Evolutionary conservation across 2,888 invertebrate species (phyloP).

Genomic region (Tanypteryx hageni): DNA sequence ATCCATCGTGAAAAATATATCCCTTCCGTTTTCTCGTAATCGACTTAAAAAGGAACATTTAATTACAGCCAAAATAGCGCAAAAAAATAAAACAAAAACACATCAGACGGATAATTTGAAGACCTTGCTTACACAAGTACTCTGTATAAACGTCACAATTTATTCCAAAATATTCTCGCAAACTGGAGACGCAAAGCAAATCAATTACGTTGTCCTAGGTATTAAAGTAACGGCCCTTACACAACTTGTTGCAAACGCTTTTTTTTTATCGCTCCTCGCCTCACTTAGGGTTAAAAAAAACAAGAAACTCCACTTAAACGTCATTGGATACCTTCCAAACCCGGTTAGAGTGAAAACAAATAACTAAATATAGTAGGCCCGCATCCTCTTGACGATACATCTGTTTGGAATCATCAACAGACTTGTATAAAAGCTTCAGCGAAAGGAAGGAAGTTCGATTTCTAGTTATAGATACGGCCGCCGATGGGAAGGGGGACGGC

Average conservation of each 20-base stretch:
- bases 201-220: no score
- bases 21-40: no score
- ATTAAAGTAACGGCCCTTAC: no score
- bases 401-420: conserved; percentile 49
- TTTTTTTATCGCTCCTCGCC: conserved; percentile 5
- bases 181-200: no score
- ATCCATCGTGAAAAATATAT: not conserved
- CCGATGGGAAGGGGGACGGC: not conserved
- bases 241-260: not conserved
- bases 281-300: not conserved
- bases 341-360: conserved; percentile 51
- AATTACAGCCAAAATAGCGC: no score
- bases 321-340: conserved; percentile 45
- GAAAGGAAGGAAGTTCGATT: conserved; percentile 48
- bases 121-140: no score
- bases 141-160: no score
- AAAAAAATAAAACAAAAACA: no score
- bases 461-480: conserved; percentile 46
- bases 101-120: no score
- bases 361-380: conserved; percentile 48
- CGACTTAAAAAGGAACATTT: no score
- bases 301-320: conserved; percentile 41
- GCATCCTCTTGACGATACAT: conserved; percentile 40
- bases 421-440: conserved; percentile 21
- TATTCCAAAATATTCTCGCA: no score